Conservation (phyloP, 2,888 invertebrate genomes). For the Gisinianus flammeolus region DNA sequence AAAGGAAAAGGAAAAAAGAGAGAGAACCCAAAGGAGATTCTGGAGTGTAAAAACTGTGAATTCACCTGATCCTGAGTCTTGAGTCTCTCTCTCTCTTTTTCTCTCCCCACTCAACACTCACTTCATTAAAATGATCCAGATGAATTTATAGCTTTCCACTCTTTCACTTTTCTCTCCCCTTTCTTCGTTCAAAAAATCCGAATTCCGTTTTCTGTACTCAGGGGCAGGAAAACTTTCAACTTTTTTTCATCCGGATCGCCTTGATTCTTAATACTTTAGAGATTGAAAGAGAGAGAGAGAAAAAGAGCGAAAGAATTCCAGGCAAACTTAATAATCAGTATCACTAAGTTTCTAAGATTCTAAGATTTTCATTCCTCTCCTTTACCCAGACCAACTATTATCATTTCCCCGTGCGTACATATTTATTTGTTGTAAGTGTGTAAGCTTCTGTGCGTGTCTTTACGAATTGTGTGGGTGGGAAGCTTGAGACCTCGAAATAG, state of each 20-base stretch:
- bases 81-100: too few species aligned
- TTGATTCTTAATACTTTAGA: too few species aligned
- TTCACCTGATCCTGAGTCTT: not conserved
- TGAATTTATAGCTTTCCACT: slow-evolving; percentile 19
- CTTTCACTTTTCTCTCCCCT: not conserved
- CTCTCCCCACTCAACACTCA: too few species aligned
- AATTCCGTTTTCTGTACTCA: not conserved
- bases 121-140: slow-evolving; percentile 13
- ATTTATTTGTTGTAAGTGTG: not conserved
- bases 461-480: not conserved
- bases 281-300: too few species aligned
- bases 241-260: too few species aligned
- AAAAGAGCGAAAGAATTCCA: too few species aligned
- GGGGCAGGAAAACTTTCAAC: not conserved
- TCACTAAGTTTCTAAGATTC: not conserved
- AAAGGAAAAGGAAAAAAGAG: not conserved
- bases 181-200: not conserved
- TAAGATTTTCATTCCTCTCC: too few species aligned
- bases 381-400: too few species aligned
- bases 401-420: not conserved
- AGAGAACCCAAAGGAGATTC: not conserved
- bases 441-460: not conserved
- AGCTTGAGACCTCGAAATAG: not conserved
- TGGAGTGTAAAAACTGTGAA: not conserved
- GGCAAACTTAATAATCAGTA: slow-evolving; percentile 1